phyloP scores from a whole-genome alignment of 2,113 vertebrate species.

The Hemichromis elongatus region DNA sequence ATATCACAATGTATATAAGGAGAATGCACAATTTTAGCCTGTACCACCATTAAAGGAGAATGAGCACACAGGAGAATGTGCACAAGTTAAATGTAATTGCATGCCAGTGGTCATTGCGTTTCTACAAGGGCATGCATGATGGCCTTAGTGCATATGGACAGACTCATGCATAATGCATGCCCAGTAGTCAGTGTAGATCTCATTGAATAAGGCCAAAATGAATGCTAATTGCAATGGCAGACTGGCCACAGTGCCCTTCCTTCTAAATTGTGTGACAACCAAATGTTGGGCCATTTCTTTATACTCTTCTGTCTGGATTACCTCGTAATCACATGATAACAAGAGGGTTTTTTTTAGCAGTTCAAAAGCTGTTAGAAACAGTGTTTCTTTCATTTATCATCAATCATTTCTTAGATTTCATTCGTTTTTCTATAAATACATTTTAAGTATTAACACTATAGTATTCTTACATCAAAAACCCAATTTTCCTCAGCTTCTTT shows the following conservation, averaged over 20 bases:
- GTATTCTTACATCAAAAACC: neutral
- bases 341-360: neutral
- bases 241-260: conserved; percentile 66
- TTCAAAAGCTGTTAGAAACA: neutral
- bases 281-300: neutral
- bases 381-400: neutral
- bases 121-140: conserved; percentile 85
- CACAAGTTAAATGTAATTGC: conserved; percentile 52
- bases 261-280: conserved; percentile 30
- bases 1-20: neutral
- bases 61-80: neutral
- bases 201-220: conserved; percentile 77
- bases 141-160: conserved; percentile 88
- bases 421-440: neutral
- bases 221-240: conserved; percentile 89
- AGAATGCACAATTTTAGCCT: neutral
- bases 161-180: conserved; percentile 92
- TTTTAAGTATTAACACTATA: neutral
- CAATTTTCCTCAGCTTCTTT: rapidly evolving
- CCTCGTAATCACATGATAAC: neutral
- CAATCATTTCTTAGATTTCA: neutral
- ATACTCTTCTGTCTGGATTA: conserved; percentile 8
- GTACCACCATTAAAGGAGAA: neutral
- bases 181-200: conserved; percentile 82
- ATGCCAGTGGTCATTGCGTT: conserved; percentile 54